Evolutionary conservation across 2,888 invertebrate genomes (phyloP).

Genomic region (Pseudeuparius sepicola): DNA sequence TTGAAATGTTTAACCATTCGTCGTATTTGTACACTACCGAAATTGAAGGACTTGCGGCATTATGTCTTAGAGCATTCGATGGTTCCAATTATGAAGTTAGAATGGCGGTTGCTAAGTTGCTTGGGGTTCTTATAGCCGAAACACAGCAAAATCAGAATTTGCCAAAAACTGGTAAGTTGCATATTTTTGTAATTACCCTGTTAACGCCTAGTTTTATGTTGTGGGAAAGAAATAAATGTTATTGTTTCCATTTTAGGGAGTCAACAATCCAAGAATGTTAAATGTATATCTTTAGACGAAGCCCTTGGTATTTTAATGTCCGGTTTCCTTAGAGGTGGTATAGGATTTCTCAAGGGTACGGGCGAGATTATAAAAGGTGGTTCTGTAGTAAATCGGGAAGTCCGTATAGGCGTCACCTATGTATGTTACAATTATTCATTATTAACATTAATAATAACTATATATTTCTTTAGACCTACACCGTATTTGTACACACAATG

Average conservation of each 20-base stretch:
- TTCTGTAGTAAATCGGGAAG: slow-evolving; percentile 87
- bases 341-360: slow-evolving; percentile 85
- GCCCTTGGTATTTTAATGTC: slow-evolving; percentile 84
- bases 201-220: slow-evolving; percentile 2
- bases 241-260: slow-evolving; percentile 21
- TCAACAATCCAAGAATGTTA: slow-evolving; percentile 37
- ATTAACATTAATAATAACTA: slow-evolving; percentile 4
- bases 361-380: slow-evolving; percentile 94
- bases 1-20: slow-evolving; percentile 82
- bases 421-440: slow-evolving; percentile 42
- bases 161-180: slow-evolving; percentile 36
- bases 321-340: slow-evolving; percentile 90
- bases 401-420: slow-evolving; percentile 94
- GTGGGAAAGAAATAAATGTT: too few species aligned
- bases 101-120: slow-evolving; percentile 82
- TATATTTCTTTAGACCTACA: slow-evolving; percentile 68
- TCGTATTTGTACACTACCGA: slow-evolving; percentile 79
- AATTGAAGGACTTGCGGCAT: slow-evolving; percentile 81
- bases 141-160: slow-evolving; percentile 62
- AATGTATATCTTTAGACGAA: slow-evolving; percentile 77
- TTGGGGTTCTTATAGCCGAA: slow-evolving; percentile 79
- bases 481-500: slow-evolving; percentile 87
- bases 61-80: slow-evolving; percentile 87
- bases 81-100: slow-evolving; percentile 87
- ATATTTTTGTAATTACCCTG: neutral